phyloP scores from a whole-genome alignment of 1,140 invertebrate genomes.

The Holotrichia oblita region DNA sequence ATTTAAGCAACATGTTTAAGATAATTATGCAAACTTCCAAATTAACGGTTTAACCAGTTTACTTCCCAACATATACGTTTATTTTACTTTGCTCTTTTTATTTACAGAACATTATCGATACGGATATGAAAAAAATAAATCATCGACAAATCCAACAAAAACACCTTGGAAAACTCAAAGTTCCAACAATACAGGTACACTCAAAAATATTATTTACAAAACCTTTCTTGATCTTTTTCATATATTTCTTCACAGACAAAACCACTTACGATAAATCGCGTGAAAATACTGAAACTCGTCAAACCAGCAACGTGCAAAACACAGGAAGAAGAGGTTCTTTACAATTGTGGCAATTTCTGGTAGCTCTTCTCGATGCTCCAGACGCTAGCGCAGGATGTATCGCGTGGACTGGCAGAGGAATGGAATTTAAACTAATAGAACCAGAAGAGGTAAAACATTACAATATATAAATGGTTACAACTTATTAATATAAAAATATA shows the following conservation, averaged over 20 bases:
- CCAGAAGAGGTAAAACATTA: slow-evolving; percentile 87
- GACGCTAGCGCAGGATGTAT: slow-evolving; percentile 85
- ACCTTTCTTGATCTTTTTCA: background rate
- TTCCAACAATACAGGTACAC: slow-evolving; percentile 14
- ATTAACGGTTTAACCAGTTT: too few relatives aligned
- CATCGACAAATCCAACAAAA: slow-evolving; percentile 7
- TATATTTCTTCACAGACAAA: background rate
- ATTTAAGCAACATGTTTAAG: too few relatives aligned
- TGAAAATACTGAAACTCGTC: slow-evolving; percentile 44
- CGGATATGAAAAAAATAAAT: slow-evolving; percentile 30
- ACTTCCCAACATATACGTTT: too few relatives aligned
- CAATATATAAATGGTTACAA: background rate
- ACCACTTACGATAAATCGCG: slow-evolving; percentile 46
- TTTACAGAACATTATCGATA: slow-evolving; percentile 11
- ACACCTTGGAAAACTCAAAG: slow-evolving; percentile 6
- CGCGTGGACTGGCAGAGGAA: slow-evolving; percentile 93
- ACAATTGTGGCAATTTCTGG: slow-evolving; percentile 94
- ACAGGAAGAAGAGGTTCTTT: slow-evolving; percentile 79
- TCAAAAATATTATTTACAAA: background rate
- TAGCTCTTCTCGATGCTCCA: slow-evolving; percentile 88
- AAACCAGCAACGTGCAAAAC: slow-evolving; percentile 42
- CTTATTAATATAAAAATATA: background rate
- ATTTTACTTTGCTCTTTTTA: background rate
- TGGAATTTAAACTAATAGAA: slow-evolving; percentile 95
- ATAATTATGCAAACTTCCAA: background rate